Conservation (phyloP, 2,113 vertebrate genomes). For the Oreocharis arfaki region DNA sequence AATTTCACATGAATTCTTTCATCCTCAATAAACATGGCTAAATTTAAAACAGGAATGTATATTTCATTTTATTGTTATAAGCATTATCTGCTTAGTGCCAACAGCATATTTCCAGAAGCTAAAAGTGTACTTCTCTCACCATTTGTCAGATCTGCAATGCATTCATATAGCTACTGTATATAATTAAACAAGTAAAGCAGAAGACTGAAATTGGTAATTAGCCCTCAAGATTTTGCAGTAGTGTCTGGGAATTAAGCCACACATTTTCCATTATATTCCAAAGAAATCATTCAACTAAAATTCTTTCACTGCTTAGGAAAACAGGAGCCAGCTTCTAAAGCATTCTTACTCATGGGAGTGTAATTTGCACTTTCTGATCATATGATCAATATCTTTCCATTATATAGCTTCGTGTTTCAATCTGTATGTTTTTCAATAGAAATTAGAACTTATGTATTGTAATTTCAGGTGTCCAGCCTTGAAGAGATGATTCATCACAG, state of each 20-base stretch:
- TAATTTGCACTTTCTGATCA: not conserved
- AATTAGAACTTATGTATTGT: not conserved
- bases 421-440: not conserved
- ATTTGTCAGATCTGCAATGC: not conserved
- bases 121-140: not conserved
- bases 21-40: conserved; percentile 29
- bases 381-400: not conserved
- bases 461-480: not conserved
- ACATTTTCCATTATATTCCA: not conserved
- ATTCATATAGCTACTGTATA: not conserved
- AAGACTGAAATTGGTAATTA: conserved; percentile 30
- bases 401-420: not conserved
- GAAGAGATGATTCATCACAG: not conserved
- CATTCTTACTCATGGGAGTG: not conserved
- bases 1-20: conserved; percentile 36
- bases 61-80: conserved; percentile 47
- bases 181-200: not conserved
- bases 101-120: not conserved
- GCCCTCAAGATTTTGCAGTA: not conserved
- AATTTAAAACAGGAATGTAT: conserved; percentile 24
- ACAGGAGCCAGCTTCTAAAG: not conserved
- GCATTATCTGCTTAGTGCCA: not conserved
- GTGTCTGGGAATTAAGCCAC: not conserved
- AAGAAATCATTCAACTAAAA: not conserved
- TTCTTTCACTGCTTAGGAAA: not conserved